Evolutionary conservation across 2,113 vertebrate genomes (phyloP), one percentile per base, ranked within the genome.

Genomic region (Meleagris gallopavo): DNA sequence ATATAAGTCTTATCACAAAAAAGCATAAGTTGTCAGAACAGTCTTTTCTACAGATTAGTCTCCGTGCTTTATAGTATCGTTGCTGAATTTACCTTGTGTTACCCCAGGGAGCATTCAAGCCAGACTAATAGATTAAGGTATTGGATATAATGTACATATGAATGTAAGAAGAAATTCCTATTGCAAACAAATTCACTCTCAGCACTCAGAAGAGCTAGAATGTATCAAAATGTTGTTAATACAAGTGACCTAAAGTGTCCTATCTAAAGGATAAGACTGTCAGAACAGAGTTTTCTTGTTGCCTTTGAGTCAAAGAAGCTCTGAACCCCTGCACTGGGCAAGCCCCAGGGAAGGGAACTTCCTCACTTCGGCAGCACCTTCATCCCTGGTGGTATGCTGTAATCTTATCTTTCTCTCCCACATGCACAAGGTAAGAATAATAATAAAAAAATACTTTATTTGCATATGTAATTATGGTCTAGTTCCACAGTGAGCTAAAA

Each of bases 381-480:
- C 62, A 88, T 86, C 86, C 46, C 73, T 5, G 1, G 55, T 0
- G 0, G 50, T 34, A n/a, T 14, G 73, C 69, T 71, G 61, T 61
- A 87, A 75, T 65, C 79, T 94, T 95, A 88, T 95, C 96, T 95
- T 93, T 89, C 80, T 73, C 69, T 95, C 46, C 73, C 96, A 96
- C 41, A 93, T 67, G 83, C 40, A n/a, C 80, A 94, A 96, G 95
- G 95, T 93, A 96, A 90, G 69, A 86, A 48, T 58, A 3, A 5
- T 58, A 75, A 65, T n/a, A 40, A 69, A 66, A 88, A 79, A 67
- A 20, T 1, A 40, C 38, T 86, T 70, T 73, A 95, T 96, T 96
- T 96, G 96, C 96, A 96, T 96, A 94, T 83, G 80, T 40, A 95
- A 94, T 94, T 94, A 95, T 11, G 41, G 61, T 64, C 61, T 72